Percentiles rank a stretch among this genome's conserved stretches.
Conservation (phyloP, 2,888 invertebrate species). For the Spodoptera exigua region DNA sequence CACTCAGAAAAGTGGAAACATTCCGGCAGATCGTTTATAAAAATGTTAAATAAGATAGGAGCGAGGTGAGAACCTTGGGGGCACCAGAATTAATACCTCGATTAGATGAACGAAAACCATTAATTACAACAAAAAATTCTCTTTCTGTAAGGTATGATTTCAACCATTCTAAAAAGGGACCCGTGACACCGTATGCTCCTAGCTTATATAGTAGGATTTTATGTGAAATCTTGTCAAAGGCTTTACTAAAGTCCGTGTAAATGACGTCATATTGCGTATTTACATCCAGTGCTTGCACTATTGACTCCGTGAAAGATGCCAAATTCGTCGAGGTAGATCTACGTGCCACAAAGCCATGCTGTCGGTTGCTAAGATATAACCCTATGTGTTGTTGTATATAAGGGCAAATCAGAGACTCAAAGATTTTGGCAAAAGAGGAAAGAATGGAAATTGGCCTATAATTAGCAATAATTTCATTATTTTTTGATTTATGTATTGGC, state of each 20-base stretch:
- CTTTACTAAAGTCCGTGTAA: slow-evolving; percentile 1
- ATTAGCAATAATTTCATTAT: not conserved
- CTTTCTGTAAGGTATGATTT: not conserved
- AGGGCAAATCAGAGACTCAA: not conserved
- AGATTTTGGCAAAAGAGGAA: not conserved
- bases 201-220: not conserved
- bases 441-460: not conserved
- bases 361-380: not conserved
- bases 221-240: not conserved
- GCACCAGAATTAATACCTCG: not conserved
- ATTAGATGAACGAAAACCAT: not conserved
- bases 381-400: not conserved
- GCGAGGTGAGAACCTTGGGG: not conserved
- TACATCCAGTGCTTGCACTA: not conserved
- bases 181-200: not conserved
- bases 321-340: not conserved
- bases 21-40: not conserved
- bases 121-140: slow-evolving; percentile 1
- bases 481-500: not conserved
- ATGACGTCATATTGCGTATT: not conserved
- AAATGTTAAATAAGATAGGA: slow-evolving; percentile 1
- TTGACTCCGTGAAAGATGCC: not conserved
- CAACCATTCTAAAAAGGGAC: not conserved
- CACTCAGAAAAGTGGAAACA: not conserved
- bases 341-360: not conserved